A percentile compares a stretch with the other conserved stretches of the same genome.
Conservation (phyloP, 2,888 invertebrate species). For the Sesia bembeciformis region DNA sequence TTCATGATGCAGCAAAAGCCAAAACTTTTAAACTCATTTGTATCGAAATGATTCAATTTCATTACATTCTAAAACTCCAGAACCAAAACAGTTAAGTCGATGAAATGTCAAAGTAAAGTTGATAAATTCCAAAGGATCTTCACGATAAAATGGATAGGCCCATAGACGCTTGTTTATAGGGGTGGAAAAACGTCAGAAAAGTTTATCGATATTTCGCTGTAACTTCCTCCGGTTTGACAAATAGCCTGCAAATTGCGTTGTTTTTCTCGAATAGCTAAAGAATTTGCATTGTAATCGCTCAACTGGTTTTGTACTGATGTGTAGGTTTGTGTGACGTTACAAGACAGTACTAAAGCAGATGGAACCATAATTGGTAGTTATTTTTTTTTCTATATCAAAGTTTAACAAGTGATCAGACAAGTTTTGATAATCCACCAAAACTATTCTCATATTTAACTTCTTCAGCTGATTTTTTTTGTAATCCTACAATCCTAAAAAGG, state of each 20-base stretch:
- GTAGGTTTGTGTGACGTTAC: no score
- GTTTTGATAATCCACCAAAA: no score
- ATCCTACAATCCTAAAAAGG: no score
- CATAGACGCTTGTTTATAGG: slow-evolving; percentile 9
- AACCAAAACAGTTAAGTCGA: neutral
- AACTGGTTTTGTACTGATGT: neutral
- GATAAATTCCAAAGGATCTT: slow-evolving; percentile 5
- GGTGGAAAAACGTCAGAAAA: slow-evolving; percentile 12
- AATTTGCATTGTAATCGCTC: neutral
- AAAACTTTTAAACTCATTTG: neutral
- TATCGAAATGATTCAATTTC: neutral
- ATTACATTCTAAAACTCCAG: neutral
- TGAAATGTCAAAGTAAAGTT: neutral
- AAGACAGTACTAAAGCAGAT: no score
- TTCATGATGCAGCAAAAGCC: no score
- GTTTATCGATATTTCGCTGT: slow-evolving; percentile 11
- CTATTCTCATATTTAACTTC: no score
- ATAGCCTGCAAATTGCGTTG: slow-evolving; percentile 10
- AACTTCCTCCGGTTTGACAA: slow-evolving; percentile 10
- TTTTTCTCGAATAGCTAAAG: neutral
- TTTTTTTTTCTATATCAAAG: no score
- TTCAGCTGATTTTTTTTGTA: no score
- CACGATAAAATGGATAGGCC: slow-evolving; percentile 7
- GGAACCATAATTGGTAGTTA: no score
- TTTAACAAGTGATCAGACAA: no score